Percentiles rank a stretch among this genome's conserved stretches.
Conservation (phyloP, 2,888 invertebrate genomes). For the Sphaerophoria rueppellii region DNA sequence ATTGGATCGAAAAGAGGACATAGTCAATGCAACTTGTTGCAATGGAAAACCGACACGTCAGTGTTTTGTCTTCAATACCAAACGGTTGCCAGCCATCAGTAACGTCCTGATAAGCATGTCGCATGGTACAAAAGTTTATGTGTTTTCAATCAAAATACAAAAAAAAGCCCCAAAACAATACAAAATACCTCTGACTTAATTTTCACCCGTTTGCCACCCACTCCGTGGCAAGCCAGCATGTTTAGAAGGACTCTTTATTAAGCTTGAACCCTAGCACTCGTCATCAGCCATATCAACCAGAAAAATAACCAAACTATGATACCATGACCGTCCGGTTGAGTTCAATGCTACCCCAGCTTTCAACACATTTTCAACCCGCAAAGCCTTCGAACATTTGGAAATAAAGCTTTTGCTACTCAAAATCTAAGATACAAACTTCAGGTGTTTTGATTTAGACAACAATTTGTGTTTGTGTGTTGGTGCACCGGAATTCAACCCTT, state of each 20-base stretch:
- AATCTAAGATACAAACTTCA: constrained; percentile 1
- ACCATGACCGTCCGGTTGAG: constrained; percentile 19
- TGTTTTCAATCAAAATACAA: background rate
- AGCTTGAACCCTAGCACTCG: background rate
- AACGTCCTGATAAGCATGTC: constrained; percentile 18
- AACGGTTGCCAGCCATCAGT: constrained; percentile 41
- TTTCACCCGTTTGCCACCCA: background rate
- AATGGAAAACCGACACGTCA: constrained; percentile 68
- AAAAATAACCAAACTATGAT: background rate
- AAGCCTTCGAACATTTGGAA: constrained; percentile 6
- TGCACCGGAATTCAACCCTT: no score
- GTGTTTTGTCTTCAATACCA: constrained; percentile 30
- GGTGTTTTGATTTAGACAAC: no score
- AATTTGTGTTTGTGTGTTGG: no score
- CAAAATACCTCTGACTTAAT: background rate
- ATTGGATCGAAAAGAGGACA: background rate
- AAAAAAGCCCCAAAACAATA: background rate
- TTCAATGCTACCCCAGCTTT: constrained; percentile 6
- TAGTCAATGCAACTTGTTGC: constrained; percentile 62
- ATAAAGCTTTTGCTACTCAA: constrained; percentile 6
- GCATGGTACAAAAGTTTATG: background rate
- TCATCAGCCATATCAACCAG: background rate
- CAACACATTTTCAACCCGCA: background rate
- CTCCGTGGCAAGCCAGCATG: background rate
- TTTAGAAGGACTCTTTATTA: constrained; percentile 23